Evolutionary conservation across 1,140 invertebrate genomes (phyloP).

Genomic region (Daktulosphaira vitifoliae): DNA sequence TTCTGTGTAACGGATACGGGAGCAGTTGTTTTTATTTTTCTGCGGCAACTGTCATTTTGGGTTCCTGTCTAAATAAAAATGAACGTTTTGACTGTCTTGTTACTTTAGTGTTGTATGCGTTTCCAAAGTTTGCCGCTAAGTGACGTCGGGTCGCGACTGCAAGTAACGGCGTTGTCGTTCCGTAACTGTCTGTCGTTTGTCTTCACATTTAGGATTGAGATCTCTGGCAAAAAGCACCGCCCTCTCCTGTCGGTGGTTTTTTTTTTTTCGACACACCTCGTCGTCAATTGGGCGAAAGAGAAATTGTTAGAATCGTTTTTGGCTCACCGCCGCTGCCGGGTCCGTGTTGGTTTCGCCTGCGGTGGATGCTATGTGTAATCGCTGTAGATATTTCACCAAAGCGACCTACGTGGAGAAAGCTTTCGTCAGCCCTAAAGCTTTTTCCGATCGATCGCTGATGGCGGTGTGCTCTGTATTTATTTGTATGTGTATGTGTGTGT

Average conservation of each 20-base stretch:
- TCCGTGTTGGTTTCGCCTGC: not conserved
- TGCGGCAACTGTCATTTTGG: too few species aligned
- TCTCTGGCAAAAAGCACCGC: conserved; percentile 6
- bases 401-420: not conserved
- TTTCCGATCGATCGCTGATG: conserved; percentile 25
- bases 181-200: conserved; percentile 23
- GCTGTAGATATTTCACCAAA: conserved; percentile 20
- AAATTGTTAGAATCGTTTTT: conserved; percentile 1
- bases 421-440: conserved; percentile 30
- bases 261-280: not conserved
- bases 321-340: not conserved
- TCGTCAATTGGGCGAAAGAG: not conserved
- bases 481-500: not conserved
- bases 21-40: not conserved
- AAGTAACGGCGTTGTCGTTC: conserved; percentile 1
- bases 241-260: not conserved
- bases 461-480: not conserved
- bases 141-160: not conserved
- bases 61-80: conserved; percentile 9
- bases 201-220: conserved; percentile 5
- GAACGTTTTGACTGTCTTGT: too few species aligned
- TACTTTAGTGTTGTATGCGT: not conserved
- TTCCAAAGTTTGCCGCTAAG: not conserved
- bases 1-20: not conserved
- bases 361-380: conserved; percentile 1